Base-by-base conservation (phyloP, 2,113 vertebrate species). In the Psephotus haematonotus region DNA sequence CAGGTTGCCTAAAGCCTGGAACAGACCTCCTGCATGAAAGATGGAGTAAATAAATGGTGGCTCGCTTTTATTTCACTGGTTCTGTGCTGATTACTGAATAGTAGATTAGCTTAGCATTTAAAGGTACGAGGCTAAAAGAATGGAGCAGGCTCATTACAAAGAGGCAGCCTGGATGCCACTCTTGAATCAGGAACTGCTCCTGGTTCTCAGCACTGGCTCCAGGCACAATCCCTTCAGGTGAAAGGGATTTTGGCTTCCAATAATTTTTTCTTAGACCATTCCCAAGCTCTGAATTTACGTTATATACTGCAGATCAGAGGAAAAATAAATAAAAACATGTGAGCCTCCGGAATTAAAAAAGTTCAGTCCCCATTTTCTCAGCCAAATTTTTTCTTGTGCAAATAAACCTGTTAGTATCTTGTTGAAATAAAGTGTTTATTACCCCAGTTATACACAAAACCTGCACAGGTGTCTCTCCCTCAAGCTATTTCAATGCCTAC, bases 1-100 rank as follows among this genome's bases (percentile, higher is more conserved):
- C 92, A 85, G 52, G 44, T n/a, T 91, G 86, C 96, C 88, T 82
- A 62, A 24, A 93, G 50, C 57, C 69, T 62, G 41, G 47, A 72
- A 76, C 23, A 95, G 72, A 62, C 83, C 62, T 91, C 49, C 81
- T 89, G 63, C 88, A 19, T 35, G 65, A 86, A 75, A 75, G 43
- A 14, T 92, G 64, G 92, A 90, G 57, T 43, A 90, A 93, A 95
- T 70, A 83, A 90, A 78, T 4, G 5, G 55, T 35, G n/a, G 31
- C 6, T 84, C 70, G 60, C 64, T 71, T 65, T 91, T 57, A 59
- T 88, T 91, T 94, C 77, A 27, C 43, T 83, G 13, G 3, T 90
- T 64, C 47, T 88, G 24, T 28, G 29, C 53, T 29, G 29, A 60
- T 28, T 52, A 81, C 55, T 62, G 55, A 92, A 83, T 13, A 41